These are phyloP conservation scores for Ciconia maguari DNA, from an alignment of 2,113 vertebrate species.

Conservation along the genomic window DNA sequence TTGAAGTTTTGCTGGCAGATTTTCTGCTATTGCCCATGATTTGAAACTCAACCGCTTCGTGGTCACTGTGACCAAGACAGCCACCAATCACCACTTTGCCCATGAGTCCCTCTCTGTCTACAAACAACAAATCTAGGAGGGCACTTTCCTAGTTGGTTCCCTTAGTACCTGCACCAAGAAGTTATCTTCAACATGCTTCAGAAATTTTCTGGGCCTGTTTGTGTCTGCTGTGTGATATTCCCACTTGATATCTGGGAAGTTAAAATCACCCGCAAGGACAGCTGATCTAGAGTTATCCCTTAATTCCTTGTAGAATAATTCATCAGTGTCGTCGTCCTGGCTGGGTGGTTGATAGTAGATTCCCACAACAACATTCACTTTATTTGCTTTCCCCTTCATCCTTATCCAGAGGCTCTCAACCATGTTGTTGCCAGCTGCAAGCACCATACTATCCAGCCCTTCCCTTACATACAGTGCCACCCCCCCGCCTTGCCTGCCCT, in stretches of 20 bases:
- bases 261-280: neutral
- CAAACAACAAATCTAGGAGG: neutral
- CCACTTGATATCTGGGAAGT: neutral
- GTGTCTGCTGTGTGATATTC: neutral
- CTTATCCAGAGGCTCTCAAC: neutral
- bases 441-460: too few species aligned
- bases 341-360: neutral
- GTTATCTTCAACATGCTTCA: neutral
- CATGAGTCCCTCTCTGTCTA: neutral
- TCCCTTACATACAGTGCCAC: neutral
- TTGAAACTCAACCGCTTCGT: neutral
- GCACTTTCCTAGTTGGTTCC: neutral
- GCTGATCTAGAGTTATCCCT: neutral
- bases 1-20: neutral
- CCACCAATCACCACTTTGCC: neutral
- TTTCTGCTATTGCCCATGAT: neutral
- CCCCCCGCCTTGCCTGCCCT: rapidly evolving
- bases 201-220: neutral
- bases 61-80: neutral
- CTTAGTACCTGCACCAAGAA: neutral
- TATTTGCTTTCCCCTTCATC: neutral
- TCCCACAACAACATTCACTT: neutral
- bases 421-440: rapidly evolving
- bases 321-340: rapidly evolving
- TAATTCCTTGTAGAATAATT: neutral